Base-by-base conservation (phyloP, 2,888 invertebrate species). In the Acanthosepion esculentum region DNA sequence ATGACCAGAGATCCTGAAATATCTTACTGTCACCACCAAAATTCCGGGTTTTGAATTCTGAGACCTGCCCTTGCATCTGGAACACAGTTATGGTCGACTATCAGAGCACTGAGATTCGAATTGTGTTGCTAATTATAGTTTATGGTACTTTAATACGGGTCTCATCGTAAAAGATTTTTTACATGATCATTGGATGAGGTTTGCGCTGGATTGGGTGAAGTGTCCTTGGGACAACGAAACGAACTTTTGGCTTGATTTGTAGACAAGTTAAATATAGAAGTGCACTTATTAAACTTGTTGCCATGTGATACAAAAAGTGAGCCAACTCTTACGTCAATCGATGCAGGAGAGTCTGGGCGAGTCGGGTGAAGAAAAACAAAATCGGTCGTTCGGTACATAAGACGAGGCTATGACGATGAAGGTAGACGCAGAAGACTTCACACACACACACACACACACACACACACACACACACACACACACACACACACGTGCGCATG, bases 181-280 rank as follows among this genome's bases (percentile, higher is more conserved):
- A 78, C n/a, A 78, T n/a, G 78, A 78, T 78, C 33, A 15, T n/a
- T 33, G n/a, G 12, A 15, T 33, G 78, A n/a, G 10, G 78, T 78
- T 12, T 78, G 78, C n/a, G 78, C n/a, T 33, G n/a, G 78, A 15
- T 15, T n/a, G 18, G n/a, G 15, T 78, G n/a, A 78, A 78, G 78
- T 78, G 78, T 78, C 78, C 78, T 78, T n/a, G 78, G 78, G 78
- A 15, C 33, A 78, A 78, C n/a, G 78, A 78, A 3, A 78, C 78
- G n/a, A 78, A 78, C 78, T 78, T n/a, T 78, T 78, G 78, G n/a
- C n/a, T 78, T 15, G 78, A 78, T 78, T n/a, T n/a, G n/a, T 78
- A 78, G n/a, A 12, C 7, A 15, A 78, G 78, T n/a, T n/a, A 78
- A 78, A n/a, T 78, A n/a, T n/a, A 78, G 15, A n/a, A 78, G 78